These are phyloP conservation scores for Ganaspis brasiliensis DNA, from an alignment of 2,888 invertebrate genomes.

Conservation along the genomic window DNA sequence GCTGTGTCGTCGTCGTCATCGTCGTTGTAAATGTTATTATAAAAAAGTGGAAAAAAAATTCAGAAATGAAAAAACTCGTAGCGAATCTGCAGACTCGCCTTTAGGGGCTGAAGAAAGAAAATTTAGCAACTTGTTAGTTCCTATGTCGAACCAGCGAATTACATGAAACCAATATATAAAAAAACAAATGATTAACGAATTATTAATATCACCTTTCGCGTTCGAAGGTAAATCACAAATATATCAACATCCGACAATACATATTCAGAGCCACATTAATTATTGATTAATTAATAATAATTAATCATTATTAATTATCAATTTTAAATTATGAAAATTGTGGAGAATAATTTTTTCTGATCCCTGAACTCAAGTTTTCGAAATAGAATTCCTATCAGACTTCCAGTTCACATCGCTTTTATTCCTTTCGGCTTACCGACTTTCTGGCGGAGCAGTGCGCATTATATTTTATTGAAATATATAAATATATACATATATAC, in stretches of 20 bases:
- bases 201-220: conserved; percentile 27
- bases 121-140: conserved; percentile 30
- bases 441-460: conserved; percentile 22
- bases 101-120: neutral
- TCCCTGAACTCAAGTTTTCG: conserved; percentile 36
- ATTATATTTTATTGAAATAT: conserved; percentile 55
- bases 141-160: conserved; percentile 31
- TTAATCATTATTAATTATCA: conserved; percentile 17
- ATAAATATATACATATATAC: conserved; percentile 46
- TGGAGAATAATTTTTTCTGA: conserved; percentile 5
- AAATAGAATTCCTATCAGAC: conserved; percentile 40
- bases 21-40: conserved; percentile 60
- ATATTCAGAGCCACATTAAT: conserved; percentile 22
- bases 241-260: conserved; percentile 40
- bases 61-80: conserved; percentile 53
- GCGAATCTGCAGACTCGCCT: conserved; percentile 46
- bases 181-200: neutral
- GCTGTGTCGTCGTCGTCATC: conserved; percentile 67
- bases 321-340: neutral
- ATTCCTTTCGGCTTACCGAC: conserved; percentile 22
- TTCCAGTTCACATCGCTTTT: conserved; percentile 42
- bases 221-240: conserved; percentile 25
- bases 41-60: conserved; percentile 49
- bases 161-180: conserved; percentile 13
- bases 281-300: conserved; percentile 18